Percentiles rank a stretch among this genome's conserved stretches.
These are phyloP conservation scores for Gandaritis pyraliata DNA, from an alignment of 2,888 invertebrate species.

Conservation along the genomic window DNA sequence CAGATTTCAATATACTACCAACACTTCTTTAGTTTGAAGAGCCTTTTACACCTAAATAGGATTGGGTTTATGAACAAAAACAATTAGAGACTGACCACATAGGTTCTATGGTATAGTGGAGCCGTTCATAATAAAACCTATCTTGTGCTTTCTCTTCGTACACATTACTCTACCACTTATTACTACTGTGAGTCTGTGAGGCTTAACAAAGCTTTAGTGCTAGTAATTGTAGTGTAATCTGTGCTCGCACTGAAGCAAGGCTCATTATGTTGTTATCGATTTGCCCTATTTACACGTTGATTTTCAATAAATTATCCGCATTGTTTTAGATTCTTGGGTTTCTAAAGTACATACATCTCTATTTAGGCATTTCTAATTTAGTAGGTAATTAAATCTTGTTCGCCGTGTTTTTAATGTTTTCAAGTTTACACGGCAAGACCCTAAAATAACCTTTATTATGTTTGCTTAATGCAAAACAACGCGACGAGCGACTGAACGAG, in stretches of 20 bases:
- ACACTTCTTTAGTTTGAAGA: too few species aligned
- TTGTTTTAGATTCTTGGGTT: background rate
- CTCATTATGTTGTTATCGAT: slow-evolving; percentile 34
- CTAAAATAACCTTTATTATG: background rate
- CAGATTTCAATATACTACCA: too few species aligned
- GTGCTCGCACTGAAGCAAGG: slow-evolving; percentile 45
- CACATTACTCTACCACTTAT: slow-evolving; percentile 15
- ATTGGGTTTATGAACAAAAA: too few species aligned
- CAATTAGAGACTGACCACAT: too few species aligned
- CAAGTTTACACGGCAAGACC: background rate
- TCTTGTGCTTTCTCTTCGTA: background rate
- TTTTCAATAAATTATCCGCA: slow-evolving; percentile 17
- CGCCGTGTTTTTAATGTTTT: too few species aligned
- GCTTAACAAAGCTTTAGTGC: slow-evolving; percentile 21
- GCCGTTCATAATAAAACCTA: background rate
- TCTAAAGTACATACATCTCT: background rate
- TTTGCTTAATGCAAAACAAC: background rate
- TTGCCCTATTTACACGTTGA: slow-evolving; percentile 21
- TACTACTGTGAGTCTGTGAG: slow-evolving; percentile 13
- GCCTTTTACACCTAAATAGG: too few species aligned
- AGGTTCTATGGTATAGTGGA: too few species aligned
- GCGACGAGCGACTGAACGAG: background rate
- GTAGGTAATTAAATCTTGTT: too few species aligned
- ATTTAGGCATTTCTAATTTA: background rate
- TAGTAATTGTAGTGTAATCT: slow-evolving; percentile 19